These are phyloP conservation scores for Larimichthys polyactis DNA, from an alignment of 2,113 vertebrate genomes.

Conservation along the genomic window DNA sequence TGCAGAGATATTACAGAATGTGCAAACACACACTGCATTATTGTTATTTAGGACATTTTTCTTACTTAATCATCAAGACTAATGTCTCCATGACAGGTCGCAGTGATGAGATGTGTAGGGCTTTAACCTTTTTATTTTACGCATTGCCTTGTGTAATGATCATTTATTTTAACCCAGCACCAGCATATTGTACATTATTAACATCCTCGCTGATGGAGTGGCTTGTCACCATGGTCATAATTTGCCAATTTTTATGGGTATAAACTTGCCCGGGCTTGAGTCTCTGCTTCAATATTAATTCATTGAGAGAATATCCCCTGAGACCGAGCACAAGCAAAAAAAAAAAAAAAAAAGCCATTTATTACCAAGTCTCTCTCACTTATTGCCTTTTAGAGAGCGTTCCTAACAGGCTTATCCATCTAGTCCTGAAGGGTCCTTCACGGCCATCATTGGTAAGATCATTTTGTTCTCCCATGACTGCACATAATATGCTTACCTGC, in stretches of 20 bases:
- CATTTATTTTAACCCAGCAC: conserved; percentile 72
- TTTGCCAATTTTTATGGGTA: conserved; percentile 82
- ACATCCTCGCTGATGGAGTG: conserved; percentile 76
- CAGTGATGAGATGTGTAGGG: conserved; percentile 30
- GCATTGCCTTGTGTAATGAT: conserved; percentile 69
- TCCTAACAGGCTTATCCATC: conserved; percentile 77
- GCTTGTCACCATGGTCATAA: conserved; percentile 80
- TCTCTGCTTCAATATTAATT: conserved; percentile 79
- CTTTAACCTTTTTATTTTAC: conserved; percentile 65
- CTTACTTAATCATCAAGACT: conserved; percentile 27
- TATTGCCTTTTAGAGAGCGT: conserved; percentile 75
- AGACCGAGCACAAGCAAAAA: conserved; percentile 58
- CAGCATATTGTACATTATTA: conserved; percentile 80
- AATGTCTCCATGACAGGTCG: conserved; percentile 29
- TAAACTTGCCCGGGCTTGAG: conserved; percentile 69
- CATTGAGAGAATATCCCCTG: conserved; percentile 73
- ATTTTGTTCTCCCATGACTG: conserved; percentile 62
- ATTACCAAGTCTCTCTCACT: conserved; percentile 72
- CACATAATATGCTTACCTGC: conserved; percentile 48
- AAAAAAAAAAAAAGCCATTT: conserved; percentile 54
- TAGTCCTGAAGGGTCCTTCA: conserved; percentile 71
- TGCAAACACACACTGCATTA: not conserved
- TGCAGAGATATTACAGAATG: not conserved
- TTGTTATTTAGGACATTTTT: conserved; percentile 24
- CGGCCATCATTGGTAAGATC: conserved; percentile 56